Evolutionary conservation across 2,888 invertebrate species (phyloP).

Genomic region (Spodoptera exigua): DNA sequence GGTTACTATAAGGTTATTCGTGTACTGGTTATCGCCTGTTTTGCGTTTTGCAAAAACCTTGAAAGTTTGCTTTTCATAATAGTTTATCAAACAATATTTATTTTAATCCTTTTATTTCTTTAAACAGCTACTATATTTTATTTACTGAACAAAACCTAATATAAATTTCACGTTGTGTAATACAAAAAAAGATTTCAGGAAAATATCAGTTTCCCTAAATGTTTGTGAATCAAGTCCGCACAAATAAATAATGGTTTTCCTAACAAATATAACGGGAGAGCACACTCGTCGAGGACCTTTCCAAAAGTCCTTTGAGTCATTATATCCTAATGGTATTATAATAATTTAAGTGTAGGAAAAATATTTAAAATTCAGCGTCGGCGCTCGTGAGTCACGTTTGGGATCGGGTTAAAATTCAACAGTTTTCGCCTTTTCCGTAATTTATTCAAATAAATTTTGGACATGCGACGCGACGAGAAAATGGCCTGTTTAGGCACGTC

Average conservation of each 20-base stretch:
- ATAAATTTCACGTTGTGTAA: no score
- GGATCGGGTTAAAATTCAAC: conserved; percentile 83
- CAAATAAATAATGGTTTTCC: not conserved
- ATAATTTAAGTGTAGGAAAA: conserved; percentile 63
- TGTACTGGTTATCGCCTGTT: no score
- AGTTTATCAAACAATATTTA: no score
- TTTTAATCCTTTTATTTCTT: no score
- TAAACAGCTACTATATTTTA: no score
- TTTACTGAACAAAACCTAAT: no score
- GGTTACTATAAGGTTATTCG: no score
- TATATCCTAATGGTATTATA: conserved; percentile 60
- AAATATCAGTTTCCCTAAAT: no score
- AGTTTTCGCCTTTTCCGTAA: conserved; percentile 78
- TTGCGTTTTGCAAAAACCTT: no score
- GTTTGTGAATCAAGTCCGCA: not conserved
- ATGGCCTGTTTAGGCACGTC: conserved; percentile 72
- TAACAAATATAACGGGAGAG: conserved; percentile 20
- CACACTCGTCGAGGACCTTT: conserved; percentile 33
- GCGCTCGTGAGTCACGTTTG: conserved; percentile 66
- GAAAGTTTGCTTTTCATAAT: no score
- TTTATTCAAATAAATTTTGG: conserved; percentile 86
- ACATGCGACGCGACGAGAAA: conserved; percentile 77
- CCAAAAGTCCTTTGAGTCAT: conserved; percentile 52
- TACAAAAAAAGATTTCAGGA: no score
- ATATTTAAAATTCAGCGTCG: conserved; percentile 68